Evolutionary conservation across 2,797 vertebrate genomes (phyloP).

Genomic region (Sorex maritimensis): DNA sequence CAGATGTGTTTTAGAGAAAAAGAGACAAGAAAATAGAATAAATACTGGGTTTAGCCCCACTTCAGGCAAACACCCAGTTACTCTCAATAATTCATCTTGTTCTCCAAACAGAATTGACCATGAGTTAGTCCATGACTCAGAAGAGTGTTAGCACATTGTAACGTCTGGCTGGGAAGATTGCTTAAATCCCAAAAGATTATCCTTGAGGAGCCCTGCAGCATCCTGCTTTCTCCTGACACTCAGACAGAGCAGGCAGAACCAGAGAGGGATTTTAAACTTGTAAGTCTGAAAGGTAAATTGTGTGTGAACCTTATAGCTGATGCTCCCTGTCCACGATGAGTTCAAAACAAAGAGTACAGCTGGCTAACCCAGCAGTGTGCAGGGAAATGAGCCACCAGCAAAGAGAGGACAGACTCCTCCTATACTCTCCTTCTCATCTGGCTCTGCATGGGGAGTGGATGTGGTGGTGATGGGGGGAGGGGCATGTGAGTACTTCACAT

Average conservation of each 20-base stretch:
- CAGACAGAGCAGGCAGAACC: constrained; percentile 55
- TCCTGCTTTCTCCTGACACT: constrained; percentile 78
- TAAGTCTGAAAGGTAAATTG: constrained; percentile 61
- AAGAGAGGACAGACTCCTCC: neutral
- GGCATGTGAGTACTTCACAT: neutral
- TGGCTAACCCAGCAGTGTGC: neutral
- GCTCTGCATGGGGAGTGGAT: neutral
- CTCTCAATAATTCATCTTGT: constrained; percentile 85
- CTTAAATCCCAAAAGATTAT: constrained; percentile 84
- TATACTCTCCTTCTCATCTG: neutral
- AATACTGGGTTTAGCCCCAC: constrained; percentile 77
- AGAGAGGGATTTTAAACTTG: constrained; percentile 41
- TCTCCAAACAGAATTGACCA: constrained; percentile 85
- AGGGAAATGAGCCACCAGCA: constrained; percentile 36
- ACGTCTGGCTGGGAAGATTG: constrained; percentile 86
- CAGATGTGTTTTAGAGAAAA: constrained; percentile 82
- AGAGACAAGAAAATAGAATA: constrained; percentile 82
- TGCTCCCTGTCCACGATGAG: neutral
- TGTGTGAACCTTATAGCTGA: neutral
- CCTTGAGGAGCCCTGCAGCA: constrained; percentile 62
- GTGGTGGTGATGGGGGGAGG: no score
- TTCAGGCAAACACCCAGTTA: constrained; percentile 85
- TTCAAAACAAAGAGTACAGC: constrained; percentile 58
- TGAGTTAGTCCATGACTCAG: constrained; percentile 86
- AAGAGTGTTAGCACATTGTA: constrained; percentile 87